A percentile compares a stretch with the other conserved stretches of the same genome.
Conservation (phyloP, 1,140 invertebrate species). For the Caenorhabditis inopinata region DNA sequence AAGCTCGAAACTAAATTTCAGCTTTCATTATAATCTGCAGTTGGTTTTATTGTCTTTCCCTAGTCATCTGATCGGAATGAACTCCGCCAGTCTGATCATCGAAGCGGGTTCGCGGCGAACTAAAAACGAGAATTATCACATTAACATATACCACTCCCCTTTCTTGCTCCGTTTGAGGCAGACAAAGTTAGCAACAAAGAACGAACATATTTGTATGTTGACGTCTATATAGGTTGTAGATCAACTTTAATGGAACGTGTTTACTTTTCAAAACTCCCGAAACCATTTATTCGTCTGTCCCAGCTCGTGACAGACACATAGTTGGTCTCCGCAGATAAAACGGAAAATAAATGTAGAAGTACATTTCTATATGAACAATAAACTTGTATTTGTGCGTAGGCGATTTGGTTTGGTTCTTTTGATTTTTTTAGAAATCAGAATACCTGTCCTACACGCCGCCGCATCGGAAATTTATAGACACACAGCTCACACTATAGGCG, state of each 20-base stretch:
- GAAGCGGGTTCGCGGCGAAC: neutral
- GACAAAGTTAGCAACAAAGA: neutral
- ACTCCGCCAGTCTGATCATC: neutral
- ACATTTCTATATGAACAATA: neutral
- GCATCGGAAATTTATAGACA: neutral
- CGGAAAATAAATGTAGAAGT: neutral
- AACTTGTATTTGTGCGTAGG: constrained; percentile 24
- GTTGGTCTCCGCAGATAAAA: neutral
- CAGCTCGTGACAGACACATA: constrained; percentile 16
- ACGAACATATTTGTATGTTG: neutral
- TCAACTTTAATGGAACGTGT: neutral
- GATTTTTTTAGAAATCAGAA: no score
- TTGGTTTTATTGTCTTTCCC: no score
- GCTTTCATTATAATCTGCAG: no score
- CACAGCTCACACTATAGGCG: neutral
- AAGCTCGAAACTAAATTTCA: no score
- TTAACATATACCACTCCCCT: neutral
- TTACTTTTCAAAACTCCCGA: neutral
- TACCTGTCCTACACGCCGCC: no score
- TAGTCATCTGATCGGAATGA: neutral
- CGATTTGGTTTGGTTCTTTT: constrained; percentile 18
- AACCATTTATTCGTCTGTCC: constrained; percentile 2
- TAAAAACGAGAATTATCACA: neutral
- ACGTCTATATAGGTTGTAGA: neutral
- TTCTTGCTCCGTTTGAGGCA: neutral